Conservation (phyloP, 2,113 vertebrate genomes). For the Pachypanchax playfairii region DNA sequence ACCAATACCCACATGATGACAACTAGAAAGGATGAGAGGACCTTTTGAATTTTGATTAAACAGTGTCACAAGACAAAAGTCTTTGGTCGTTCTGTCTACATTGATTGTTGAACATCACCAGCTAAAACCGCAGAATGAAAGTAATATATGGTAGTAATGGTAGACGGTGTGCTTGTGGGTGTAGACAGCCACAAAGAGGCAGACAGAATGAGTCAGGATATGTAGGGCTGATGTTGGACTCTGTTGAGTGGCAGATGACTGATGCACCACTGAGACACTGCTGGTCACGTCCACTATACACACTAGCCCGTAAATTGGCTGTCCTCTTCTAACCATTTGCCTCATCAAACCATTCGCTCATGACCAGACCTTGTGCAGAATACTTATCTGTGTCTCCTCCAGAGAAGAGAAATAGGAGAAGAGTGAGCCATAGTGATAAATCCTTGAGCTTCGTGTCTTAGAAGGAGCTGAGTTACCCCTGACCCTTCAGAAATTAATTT, state of each 20-base stretch:
- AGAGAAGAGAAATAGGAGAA: slow-evolving; percentile 42
- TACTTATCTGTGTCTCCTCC: slow-evolving; percentile 50
- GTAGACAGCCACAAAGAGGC: slow-evolving; percentile 20
- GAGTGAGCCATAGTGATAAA: slow-evolving; percentile 32
- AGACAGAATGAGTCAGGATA: slow-evolving; percentile 33
- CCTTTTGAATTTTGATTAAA: too few species aligned
- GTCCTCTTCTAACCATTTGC: slow-evolving; percentile 73
- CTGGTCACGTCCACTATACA: slow-evolving; percentile 64
- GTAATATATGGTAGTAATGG: slow-evolving; percentile 13
- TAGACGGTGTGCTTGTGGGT: slow-evolving; percentile 9
- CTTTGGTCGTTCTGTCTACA: slow-evolving; percentile 24
- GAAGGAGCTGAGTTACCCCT: slow-evolving; percentile 6
- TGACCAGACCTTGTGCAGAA: slow-evolving; percentile 66
- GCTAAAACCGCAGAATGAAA: slow-evolving; percentile 23
- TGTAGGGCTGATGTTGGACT: slow-evolving; percentile 24
- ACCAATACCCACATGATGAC: too few species aligned
- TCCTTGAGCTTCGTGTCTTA: not conserved
- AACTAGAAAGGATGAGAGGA: too few species aligned
- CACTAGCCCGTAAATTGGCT: slow-evolving; percentile 74
- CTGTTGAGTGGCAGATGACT: slow-evolving; percentile 68
- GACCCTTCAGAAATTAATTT: slow-evolving; percentile 22
- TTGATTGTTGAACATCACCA: slow-evolving; percentile 27
- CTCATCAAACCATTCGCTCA: slow-evolving; percentile 72
- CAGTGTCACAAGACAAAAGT: slow-evolving; percentile 6
- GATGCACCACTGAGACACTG: slow-evolving; percentile 55